Evolutionary conservation across 2,888 invertebrate species (phyloP).

Genomic region (Ornithoptera priamus): DNA sequence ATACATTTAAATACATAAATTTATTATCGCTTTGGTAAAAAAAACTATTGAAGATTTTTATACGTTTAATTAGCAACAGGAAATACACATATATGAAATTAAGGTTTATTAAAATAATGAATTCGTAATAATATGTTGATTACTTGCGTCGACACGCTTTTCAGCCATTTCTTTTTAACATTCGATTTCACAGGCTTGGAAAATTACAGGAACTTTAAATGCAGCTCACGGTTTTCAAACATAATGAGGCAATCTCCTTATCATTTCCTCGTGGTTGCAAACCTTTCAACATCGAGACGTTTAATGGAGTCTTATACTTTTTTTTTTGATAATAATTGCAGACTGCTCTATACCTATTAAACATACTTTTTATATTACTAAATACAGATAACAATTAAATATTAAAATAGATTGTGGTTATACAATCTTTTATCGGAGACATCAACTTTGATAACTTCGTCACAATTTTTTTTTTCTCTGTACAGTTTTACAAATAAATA

Average conservation of each 20-base stretch:
- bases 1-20: too few species aligned
- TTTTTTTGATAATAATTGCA: slow-evolving; percentile 13
- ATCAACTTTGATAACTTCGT: too few species aligned
- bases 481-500: too few species aligned
- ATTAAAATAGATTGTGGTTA: too few species aligned
- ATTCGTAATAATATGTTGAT: slow-evolving; percentile 1
- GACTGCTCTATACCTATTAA: background rate
- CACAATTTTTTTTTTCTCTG: too few species aligned
- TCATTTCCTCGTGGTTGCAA: slow-evolving; percentile 30
- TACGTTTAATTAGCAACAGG: too few species aligned
- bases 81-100: background rate
- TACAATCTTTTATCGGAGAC: too few species aligned
- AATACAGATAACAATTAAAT: too few species aligned
- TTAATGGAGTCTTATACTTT: slow-evolving; percentile 17
- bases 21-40: too few species aligned
- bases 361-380: too few species aligned
- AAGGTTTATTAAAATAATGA: background rate
- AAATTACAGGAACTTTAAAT: slow-evolving; percentile 25
- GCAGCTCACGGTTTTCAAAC: slow-evolving; percentile 28
- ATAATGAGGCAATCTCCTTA: slow-evolving; percentile 31
- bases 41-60: too few species aligned
- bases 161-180: slow-evolving; percentile 5
- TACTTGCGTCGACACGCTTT: slow-evolving; percentile 8
- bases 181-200: slow-evolving; percentile 18
- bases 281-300: slow-evolving; percentile 24